These are phyloP conservation scores for Oncopodura yosiiana DNA, from an alignment of 1,140 invertebrate genomes.

Conservation along the genomic window DNA sequence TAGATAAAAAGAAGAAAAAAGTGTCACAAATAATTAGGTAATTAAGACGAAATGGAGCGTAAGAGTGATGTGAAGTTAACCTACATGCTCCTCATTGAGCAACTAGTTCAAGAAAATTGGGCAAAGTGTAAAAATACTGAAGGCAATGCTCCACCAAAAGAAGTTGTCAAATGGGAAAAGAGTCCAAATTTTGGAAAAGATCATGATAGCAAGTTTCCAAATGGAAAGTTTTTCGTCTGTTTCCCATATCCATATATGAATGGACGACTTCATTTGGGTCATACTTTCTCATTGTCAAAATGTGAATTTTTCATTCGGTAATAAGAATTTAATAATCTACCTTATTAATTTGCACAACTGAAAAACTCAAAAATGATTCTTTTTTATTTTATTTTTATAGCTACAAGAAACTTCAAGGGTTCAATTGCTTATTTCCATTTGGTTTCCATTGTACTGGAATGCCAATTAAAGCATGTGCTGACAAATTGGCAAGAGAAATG, in stretches of 20 bases:
- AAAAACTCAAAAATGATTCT: background rate
- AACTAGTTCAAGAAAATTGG: constrained; percentile 74
- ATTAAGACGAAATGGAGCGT: constrained; percentile 47
- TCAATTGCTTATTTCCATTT: constrained; percentile 90
- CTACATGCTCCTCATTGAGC: constrained; percentile 78
- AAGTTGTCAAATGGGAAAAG: constrained; percentile 51
- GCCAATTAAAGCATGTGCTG: constrained; percentile 94
- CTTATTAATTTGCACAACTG: background rate
- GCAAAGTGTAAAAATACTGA: constrained; percentile 66
- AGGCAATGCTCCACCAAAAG: constrained; percentile 58
- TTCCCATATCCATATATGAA: constrained; percentile 99
- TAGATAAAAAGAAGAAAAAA: no score
- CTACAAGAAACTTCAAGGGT: constrained; percentile 84
- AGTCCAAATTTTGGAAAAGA: constrained; percentile 40
- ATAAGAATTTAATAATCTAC: constrained; percentile 80
- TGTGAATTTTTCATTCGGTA: constrained; percentile 60
- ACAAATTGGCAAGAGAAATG: constrained; percentile 92
- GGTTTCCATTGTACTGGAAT: constrained; percentile 98
- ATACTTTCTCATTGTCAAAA: constrained; percentile 95
- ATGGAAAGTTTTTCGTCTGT: constrained; percentile 85
- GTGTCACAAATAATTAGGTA: no score
- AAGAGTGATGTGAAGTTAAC: constrained; percentile 90
- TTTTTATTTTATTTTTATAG: no score
- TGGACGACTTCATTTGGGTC: constrained; percentile 91
- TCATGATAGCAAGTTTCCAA: constrained; percentile 5